These are phyloP conservation scores for Megalonaias nervosa DNA, from an alignment of 1,140 invertebrate genomes.

Conservation along the genomic window DNA sequence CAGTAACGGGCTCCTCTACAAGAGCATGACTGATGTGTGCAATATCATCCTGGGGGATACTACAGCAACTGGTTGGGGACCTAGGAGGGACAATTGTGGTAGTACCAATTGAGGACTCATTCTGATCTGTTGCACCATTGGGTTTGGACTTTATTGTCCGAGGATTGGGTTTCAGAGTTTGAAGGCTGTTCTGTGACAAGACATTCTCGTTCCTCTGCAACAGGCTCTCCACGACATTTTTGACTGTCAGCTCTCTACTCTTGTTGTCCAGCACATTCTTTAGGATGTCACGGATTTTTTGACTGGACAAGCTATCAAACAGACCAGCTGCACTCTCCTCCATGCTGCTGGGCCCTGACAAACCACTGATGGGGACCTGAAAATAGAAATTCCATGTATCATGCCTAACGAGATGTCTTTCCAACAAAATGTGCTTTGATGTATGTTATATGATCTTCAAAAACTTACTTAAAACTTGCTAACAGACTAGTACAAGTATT, in stretches of 20 bases:
- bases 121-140: constrained; percentile 5
- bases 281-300: constrained; percentile 34
- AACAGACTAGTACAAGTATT: too few species aligned
- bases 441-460: too few species aligned
- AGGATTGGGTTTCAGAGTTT: constrained; percentile 47
- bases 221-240: constrained; percentile 55
- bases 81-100: constrained; percentile 42
- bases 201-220: constrained; percentile 55
- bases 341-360: too few species aligned
- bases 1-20: constrained; percentile 48
- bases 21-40: constrained; percentile 47
- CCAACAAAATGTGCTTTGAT: too few species aligned
- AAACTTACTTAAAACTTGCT: too few species aligned
- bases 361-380: too few species aligned
- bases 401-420: too few species aligned
- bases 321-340: too few species aligned
- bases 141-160: constrained; percentile 26
- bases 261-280: constrained; percentile 30
- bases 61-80: constrained; percentile 48
- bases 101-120: constrained; percentile 9
- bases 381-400: too few species aligned
- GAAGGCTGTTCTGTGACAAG: constrained; percentile 50
- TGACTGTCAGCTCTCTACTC: constrained; percentile 33
- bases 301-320: neutral
- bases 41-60: constrained; percentile 45